A percentile compares a stretch with the other conserved stretches of the same genome.
These are phyloP conservation scores for Protophormia terraenovae DNA, from an alignment of 2,888 invertebrate genomes.

Conservation along the genomic window DNA sequence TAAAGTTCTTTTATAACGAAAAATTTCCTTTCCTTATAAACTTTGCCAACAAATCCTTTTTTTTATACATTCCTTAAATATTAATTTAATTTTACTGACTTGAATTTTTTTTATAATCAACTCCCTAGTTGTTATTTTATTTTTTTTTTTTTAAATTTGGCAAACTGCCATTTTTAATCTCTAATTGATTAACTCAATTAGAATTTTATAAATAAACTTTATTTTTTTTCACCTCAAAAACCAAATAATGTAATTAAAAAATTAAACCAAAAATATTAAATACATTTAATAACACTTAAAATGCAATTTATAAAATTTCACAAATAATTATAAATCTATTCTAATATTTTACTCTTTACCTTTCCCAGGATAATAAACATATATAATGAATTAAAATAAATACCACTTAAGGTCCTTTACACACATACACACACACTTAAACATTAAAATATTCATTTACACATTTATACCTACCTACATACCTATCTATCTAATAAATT, in stretches of 20 bases:
- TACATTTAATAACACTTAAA: constrained; percentile 39
- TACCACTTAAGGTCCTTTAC: not conserved
- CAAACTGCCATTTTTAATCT: not conserved
- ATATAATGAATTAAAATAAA: not conserved
- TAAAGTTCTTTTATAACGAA: no score
- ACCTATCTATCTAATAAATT: no score
- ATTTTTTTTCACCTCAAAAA: not conserved
- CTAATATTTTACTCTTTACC: not conserved
- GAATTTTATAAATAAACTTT: not conserved
- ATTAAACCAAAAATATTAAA: not conserved
- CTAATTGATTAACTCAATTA: constrained; percentile 11
- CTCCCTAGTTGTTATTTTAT: not conserved
- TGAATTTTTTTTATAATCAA: no score
- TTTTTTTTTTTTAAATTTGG: not conserved
- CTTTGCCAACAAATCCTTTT: no score
- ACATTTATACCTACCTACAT: no score
- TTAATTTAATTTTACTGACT: no score
- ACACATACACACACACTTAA: not conserved
- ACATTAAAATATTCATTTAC: not conserved
- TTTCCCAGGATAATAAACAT: not conserved
- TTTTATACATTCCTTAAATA: no score
- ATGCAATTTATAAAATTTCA: constrained; percentile 16
- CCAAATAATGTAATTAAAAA: constrained; percentile 3
- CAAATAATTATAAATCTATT: not conserved
- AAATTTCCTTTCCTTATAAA: no score